Conservation (phyloP, 1,140 invertebrate species). For the Platyura marginata region DNA sequence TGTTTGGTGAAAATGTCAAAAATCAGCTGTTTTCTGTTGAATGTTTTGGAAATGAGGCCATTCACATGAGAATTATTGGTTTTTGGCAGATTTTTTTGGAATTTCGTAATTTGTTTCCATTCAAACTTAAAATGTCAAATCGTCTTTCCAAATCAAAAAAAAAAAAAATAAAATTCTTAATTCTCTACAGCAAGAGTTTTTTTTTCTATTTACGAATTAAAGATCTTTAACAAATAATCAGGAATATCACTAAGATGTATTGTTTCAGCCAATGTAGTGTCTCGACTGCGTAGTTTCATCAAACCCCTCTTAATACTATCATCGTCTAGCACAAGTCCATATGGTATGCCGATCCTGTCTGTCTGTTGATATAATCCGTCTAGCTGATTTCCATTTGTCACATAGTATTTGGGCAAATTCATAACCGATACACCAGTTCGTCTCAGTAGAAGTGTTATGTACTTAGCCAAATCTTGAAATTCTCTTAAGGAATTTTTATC, state of each 20-base stretch:
- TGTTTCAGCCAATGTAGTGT: slow-evolving; percentile 39
- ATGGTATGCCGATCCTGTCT: slow-evolving; percentile 42
- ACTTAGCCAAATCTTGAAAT: slow-evolving; percentile 28
- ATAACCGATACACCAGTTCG: slow-evolving; percentile 26
- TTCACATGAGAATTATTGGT: too few species aligned
- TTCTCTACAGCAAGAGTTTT: too few species aligned
- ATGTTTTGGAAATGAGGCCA: too few species aligned
- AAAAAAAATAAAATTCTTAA: too few species aligned
- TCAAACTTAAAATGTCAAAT: too few species aligned
- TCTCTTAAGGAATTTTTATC: slow-evolving; percentile 9
- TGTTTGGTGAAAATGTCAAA: too few species aligned
- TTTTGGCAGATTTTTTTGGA: too few species aligned
- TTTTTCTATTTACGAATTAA: slow-evolving; percentile 6
- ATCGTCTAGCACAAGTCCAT: slow-evolving; percentile 40
- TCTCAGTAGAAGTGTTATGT: slow-evolving; percentile 29
- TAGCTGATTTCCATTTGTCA: slow-evolving; percentile 3
- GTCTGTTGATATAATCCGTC: slow-evolving; percentile 14
- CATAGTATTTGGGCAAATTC: slow-evolving; percentile 11
- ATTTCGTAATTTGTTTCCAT: too few species aligned
- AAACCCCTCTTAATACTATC: slow-evolving; percentile 52
- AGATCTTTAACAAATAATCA: slow-evolving; percentile 21
- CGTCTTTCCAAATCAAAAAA: too few species aligned
- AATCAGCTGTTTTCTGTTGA: too few species aligned
- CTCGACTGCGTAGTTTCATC: slow-evolving; percentile 44
- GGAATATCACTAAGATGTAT: slow-evolving; percentile 22